Evolutionary conservation across 2,888 invertebrate species (phyloP).

Genomic region (Halocaridina rubra): DNA sequence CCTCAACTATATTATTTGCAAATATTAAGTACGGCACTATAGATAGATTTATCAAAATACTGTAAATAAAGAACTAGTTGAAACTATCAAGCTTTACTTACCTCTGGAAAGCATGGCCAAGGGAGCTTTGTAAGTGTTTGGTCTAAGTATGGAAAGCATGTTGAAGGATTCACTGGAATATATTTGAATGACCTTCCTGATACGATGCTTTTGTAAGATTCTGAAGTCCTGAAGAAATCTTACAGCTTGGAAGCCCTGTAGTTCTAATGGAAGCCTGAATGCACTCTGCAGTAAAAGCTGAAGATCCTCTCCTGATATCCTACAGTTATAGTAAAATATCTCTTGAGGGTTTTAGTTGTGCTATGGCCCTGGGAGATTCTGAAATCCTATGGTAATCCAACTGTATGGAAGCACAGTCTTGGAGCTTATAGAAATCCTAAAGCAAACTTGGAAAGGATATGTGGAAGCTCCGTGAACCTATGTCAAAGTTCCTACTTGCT

Average conservation of each 20-base stretch:
- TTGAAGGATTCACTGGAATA: neutral
- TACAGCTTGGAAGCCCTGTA: neutral
- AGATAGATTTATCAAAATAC: neutral
- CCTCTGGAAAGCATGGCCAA: slow-evolving; percentile 53
- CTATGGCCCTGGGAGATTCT: no score
- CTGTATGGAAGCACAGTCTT: no score
- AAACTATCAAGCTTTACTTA: slow-evolving; percentile 22
- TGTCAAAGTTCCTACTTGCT: no score
- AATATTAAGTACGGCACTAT: neutral
- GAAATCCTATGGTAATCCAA: no score
- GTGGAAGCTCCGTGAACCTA: no score
- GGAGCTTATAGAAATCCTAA: no score
- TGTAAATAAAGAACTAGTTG: neutral
- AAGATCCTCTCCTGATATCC: no score
- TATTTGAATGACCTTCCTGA: neutral
- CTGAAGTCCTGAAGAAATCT: neutral
- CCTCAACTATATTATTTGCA: neutral
- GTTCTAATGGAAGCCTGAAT: neutral
- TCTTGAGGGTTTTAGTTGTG: no score
- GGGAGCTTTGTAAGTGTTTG: slow-evolving; percentile 60
- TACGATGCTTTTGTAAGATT: neutral
- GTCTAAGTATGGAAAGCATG: slow-evolving; percentile 53
- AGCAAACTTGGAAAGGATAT: no score
- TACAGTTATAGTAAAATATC: no score
- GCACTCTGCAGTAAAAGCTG: neutral